Evolutionary conservation across 2,888 invertebrate species (phyloP).

Genomic region (Chloroclystis v-ata): DNA sequence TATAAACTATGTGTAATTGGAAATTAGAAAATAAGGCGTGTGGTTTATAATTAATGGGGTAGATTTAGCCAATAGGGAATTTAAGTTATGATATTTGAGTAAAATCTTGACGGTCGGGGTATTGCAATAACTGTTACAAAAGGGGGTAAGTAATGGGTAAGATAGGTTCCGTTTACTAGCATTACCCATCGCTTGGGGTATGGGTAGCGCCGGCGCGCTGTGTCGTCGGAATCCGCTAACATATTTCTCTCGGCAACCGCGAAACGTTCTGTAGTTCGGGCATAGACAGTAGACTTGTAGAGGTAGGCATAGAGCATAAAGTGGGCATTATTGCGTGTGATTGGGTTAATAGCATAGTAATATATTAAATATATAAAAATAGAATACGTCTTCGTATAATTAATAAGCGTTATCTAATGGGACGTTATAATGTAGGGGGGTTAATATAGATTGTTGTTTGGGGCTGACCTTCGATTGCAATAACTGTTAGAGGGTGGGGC

Average conservation of each 20-base stretch:
- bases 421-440: no score
- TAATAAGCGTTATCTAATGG: no score
- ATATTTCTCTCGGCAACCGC: slow-evolving; percentile 55
- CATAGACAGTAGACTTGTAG: background rate
- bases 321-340: no score
- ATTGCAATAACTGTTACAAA: no score
- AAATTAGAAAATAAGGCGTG: background rate
- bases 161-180: slow-evolving; percentile 29
- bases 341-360: no score
- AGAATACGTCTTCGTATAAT: no score
- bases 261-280: slow-evolving; percentile 63
- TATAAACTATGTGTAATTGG: background rate
- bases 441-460: no score
- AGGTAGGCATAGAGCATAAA: background rate
- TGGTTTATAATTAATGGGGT: background rate
- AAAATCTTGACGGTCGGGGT: background rate
- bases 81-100: no score
- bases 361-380: no score
- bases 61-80: background rate
- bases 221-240: slow-evolving; percentile 36
- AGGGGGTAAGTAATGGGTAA: background rate
- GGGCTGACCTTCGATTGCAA: no score
- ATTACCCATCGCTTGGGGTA: slow-evolving; percentile 23
- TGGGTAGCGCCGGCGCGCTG: slow-evolving; percentile 22
- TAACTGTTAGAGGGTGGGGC: no score